Percentiles rank a stretch among this genome's conserved stretches.
Evolutionary conservation across 1,140 invertebrate species (phyloP).

Genomic region (Papilio aristodemus): DNA sequence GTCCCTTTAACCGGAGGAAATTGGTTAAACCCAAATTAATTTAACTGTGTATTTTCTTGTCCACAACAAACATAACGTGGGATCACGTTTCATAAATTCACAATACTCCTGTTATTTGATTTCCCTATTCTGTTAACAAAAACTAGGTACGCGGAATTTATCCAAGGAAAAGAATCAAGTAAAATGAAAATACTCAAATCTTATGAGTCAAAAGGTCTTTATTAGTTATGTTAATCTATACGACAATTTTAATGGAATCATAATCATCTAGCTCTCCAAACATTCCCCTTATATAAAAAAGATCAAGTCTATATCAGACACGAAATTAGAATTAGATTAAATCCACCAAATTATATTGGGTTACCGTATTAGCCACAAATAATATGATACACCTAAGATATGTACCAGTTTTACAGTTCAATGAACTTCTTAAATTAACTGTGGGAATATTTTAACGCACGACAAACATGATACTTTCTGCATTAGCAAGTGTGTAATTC

Average conservation of each 20-base stretch:
- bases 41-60: neutral
- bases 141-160: neutral
- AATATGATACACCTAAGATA: conserved; percentile 6
- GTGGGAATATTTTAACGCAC: neutral
- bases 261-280: too few relatives aligned
- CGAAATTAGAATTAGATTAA: too few relatives aligned
- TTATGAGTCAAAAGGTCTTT: too few relatives aligned
- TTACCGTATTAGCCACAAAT: neutral
- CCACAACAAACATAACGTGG: neutral
- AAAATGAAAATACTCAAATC: too few relatives aligned
- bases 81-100: neutral
- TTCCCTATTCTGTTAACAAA: neutral
- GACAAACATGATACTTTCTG: neutral
- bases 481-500: neutral
- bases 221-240: too few relatives aligned
- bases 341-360: neutral
- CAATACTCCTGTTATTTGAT: neutral
- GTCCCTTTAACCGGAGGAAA: neutral
- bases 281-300: too few relatives aligned
- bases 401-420: neutral
- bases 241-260: too few relatives aligned
- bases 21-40: neutral
- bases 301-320: too few relatives aligned
- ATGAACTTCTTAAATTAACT: neutral
- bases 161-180: too few relatives aligned